A percentile compares a stretch with the other conserved stretches of the same genome.
Conservation (phyloP, 2,113 vertebrate genomes). For the Tautogolabrus adspersus region DNA sequence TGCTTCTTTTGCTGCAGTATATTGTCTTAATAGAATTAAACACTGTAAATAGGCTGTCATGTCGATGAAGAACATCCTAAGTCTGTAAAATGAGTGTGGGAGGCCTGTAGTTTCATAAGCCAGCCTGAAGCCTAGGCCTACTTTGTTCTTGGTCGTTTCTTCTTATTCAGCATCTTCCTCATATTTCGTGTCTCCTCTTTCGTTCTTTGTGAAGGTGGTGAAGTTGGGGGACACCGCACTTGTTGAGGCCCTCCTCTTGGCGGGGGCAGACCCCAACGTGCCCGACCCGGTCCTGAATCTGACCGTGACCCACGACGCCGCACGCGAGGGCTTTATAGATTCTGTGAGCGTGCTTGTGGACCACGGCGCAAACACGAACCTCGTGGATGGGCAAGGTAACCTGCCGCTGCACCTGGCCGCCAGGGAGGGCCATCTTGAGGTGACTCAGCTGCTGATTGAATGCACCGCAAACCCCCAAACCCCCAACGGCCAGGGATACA, state of each 20-base stretch:
- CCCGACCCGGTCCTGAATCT: constrained; percentile 86
- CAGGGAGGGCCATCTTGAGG: constrained; percentile 85
- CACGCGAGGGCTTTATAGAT: constrained; percentile 90
- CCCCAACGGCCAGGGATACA: constrained; percentile 83
- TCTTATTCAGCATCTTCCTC: background rate
- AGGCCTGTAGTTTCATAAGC: background rate
- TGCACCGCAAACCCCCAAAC: constrained; percentile 76
- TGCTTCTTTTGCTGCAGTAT: too few relatives aligned
- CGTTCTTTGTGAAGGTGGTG: constrained; percentile 85
- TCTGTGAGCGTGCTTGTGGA: constrained; percentile 85
- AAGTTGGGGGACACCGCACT: constrained; percentile 86
- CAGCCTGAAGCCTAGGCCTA: too few relatives aligned
- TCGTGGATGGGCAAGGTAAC: constrained; percentile 87
- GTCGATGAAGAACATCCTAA: background rate
- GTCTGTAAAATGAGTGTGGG: background rate
- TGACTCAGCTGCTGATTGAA: constrained; percentile 84
- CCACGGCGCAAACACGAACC: constrained; percentile 87
- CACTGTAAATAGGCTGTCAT: too few relatives aligned
- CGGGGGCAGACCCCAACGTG: constrained; percentile 87
- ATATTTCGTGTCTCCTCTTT: background rate
- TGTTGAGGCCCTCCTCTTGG: constrained; percentile 82
- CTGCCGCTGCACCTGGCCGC: constrained; percentile 92
- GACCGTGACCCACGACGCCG: constrained; percentile 91
- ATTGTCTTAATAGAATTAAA: too few relatives aligned
- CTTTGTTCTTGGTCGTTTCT: background rate